phyloP scores from a whole-genome alignment of 1,140 invertebrate genomes.

The Archivesica marissinica region DNA sequence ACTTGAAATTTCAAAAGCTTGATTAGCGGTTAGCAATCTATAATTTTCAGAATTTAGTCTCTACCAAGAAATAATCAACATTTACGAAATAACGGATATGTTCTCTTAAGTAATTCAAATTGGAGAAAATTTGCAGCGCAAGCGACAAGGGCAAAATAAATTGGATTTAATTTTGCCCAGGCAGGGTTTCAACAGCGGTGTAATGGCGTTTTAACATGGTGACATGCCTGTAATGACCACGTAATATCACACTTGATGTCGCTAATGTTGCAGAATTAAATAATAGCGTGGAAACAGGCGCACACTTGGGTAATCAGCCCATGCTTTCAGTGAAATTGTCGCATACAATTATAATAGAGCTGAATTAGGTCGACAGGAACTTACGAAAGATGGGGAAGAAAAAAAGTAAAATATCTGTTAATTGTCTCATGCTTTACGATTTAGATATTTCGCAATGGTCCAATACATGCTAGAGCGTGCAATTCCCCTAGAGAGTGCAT shows the following conservation, averaged over 20 bases:
- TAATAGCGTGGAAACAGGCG: slow-evolving; percentile 14
- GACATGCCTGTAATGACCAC: slow-evolving; percentile 33
- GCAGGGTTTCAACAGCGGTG: background rate
- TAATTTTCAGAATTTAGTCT: slow-evolving; percentile 37
- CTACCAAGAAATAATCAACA: slow-evolving; percentile 27
- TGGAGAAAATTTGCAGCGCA: slow-evolving; percentile 22
- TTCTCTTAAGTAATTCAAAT: slow-evolving; percentile 32
- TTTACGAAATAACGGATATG: slow-evolving; percentile 9
- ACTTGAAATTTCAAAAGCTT: slow-evolving; percentile 20
- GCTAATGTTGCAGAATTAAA: slow-evolving; percentile 27
- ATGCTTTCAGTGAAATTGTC: slow-evolving; percentile 9
- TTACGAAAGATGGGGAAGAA: background rate
- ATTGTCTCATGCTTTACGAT: no score
- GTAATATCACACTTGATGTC: slow-evolving; percentile 27
- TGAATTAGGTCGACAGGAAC: slow-evolving; percentile 1
- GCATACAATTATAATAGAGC: slow-evolving; percentile 19
- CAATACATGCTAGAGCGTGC: no score
- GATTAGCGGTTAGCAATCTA: slow-evolving; percentile 38
- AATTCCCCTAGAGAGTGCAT: no score
- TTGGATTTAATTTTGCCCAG: slow-evolving; percentile 47
- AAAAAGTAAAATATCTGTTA: no score
- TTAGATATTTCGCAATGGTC: no score
- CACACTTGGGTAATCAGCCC: background rate
- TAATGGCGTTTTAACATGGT: slow-evolving; percentile 37
- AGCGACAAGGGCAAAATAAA: slow-evolving; percentile 44